Base-by-base conservation (phyloP, 1,140 invertebrate genomes). In the Pogonus chalceus region DNA sequence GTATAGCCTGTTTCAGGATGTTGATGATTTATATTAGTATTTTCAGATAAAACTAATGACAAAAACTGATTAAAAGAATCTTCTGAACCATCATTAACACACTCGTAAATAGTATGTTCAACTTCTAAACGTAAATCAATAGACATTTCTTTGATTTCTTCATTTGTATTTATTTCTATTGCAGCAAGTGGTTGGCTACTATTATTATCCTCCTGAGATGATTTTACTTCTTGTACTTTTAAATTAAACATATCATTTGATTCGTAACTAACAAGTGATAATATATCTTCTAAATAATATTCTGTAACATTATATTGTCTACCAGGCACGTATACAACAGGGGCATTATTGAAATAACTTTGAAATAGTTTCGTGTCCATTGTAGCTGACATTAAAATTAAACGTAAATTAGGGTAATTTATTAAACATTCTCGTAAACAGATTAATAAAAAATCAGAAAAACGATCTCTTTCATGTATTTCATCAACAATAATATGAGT, bases 371-470 rank as follows among this genome's bases (percentile, higher is more conserved):
- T 72, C 4, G 82, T 80, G 60, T 95, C 86, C 61, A 94, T 79
- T 1, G 92, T 90, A 3, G 95, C 94, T n/a, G 92, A 96, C 93
- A 98, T 98, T 1, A 98, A 75, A 47, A 98, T 78, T 0, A 98
- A 58, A 58, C 86, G 86, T 0, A 97, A 70, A 54, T 86, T 76
- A 54, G 80, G 79, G 60, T 83, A 85, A 16, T 84, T 79, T 1
- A 76, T 65, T 2, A 96, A 64, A 2, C 84, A 80, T 61, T 94
- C 85, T 52, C 86, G 81, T 7, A 97, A 66, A 14, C 88, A 83
- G 50, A 94, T 88, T 31, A 98, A 69, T 14, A 97, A 73, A 70
- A 98, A 97, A 72, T 98, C 96, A 49, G 88, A 86, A 63, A 92
- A 87, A 60, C 90, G 81, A 69, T 97, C 93, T 0, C 95, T 76